Percentiles rank a stretch among this genome's conserved stretches.
These are phyloP conservation scores for Spisula solida DNA, from an alignment of 2,888 invertebrate species.

Conservation along the genomic window DNA sequence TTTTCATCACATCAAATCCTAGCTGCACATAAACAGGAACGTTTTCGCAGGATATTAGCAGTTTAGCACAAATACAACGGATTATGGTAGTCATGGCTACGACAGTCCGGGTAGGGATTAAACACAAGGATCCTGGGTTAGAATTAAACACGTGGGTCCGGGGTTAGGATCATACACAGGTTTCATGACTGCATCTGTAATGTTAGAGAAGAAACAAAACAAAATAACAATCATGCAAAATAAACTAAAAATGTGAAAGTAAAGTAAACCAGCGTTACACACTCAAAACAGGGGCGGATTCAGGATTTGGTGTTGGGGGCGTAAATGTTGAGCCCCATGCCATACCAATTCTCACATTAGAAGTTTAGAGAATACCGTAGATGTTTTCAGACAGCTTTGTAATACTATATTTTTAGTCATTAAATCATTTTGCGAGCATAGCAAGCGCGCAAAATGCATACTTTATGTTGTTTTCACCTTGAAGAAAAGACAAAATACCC, in stretches of 20 bases:
- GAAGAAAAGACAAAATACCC: no score
- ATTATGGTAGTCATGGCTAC: background rate
- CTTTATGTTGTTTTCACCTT: no score
- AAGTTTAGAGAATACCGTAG: no score
- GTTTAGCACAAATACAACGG: background rate
- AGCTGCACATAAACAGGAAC: background rate
- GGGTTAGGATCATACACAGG: constrained; percentile 76
- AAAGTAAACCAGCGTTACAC: background rate
- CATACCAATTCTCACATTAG: no score
- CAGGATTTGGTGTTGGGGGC: no score
- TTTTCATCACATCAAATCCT: background rate
- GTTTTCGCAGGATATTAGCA: constrained; percentile 9
- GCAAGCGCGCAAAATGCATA: no score
- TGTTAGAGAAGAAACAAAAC: constrained; percentile 64
- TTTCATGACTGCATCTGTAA: constrained; percentile 83
- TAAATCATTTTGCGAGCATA: no score
- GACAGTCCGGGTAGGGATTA: constrained; percentile 60
- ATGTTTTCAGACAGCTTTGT: no score
- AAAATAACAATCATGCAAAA: constrained; percentile 68
- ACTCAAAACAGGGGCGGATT: no score
- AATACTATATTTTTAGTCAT: no score
- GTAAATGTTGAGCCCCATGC: no score
- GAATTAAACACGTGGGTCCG: constrained; percentile 72
- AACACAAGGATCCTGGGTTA: constrained; percentile 69
- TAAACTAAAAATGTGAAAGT: constrained; percentile 1